Conservation (phyloP, 2,888 invertebrate genomes). For the Trimorus sp. region DNA sequence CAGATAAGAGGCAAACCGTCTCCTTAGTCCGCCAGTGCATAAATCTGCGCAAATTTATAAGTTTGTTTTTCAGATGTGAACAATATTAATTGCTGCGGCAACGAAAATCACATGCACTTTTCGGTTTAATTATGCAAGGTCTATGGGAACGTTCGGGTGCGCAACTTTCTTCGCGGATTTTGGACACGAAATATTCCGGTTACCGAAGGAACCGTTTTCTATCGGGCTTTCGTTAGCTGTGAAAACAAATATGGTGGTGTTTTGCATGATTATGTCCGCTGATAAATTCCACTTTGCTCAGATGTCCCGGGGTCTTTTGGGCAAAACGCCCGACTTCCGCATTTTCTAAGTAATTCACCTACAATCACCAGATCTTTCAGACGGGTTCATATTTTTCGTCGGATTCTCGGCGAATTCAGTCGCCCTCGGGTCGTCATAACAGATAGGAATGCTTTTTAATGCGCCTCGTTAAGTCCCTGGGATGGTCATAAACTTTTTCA, state of each 20-base stretch:
- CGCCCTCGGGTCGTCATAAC: constrained; percentile 57
- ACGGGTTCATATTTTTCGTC: constrained; percentile 47
- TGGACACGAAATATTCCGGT: no score
- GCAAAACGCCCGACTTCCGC: constrained; percentile 34
- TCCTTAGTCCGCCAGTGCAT: constrained; percentile 58
- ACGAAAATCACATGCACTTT: constrained; percentile 17
- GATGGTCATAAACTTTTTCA: constrained; percentile 54
- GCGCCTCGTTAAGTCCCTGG: constrained; percentile 56
- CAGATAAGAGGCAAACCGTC: constrained; percentile 73
- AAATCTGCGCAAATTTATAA: constrained; percentile 63
- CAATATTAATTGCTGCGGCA: constrained; percentile 57
- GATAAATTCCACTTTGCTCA: constrained; percentile 26
- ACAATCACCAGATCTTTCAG: constrained; percentile 51
- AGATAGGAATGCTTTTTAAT: constrained; percentile 62
- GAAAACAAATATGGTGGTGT: no score
- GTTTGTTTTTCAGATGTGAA: constrained; percentile 49
- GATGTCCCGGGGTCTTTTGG: constrained; percentile 6
- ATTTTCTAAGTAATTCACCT: constrained; percentile 46
- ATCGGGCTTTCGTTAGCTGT: no score
- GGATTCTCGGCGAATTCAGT: constrained; percentile 41
- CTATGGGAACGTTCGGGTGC: no score
- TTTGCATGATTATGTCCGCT: background rate
- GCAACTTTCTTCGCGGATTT: no score
- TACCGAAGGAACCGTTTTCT: no score
- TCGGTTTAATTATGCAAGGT: background rate